Base-by-base conservation (phyloP, 1,140 invertebrate species). In the Bombus affinis region DNA sequence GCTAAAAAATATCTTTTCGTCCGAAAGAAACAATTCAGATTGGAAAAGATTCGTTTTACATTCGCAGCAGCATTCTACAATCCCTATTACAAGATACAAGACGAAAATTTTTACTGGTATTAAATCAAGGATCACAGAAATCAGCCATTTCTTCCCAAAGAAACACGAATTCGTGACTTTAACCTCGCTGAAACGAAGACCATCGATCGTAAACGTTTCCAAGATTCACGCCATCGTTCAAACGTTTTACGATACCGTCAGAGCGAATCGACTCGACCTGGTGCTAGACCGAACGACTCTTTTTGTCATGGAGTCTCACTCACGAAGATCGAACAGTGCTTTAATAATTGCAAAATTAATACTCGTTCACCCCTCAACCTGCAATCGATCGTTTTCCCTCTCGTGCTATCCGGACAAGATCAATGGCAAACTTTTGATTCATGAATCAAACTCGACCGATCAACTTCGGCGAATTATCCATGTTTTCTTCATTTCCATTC, bases 181-280 rank as follows among this genome's bases (percentile, higher is more conserved):
- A 57, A 44, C 66, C 9, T 77, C 35, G 37, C 32, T 18, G n/a
- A 53, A 22, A 35, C 22, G 65, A 53, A 62, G 35, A 70, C n/a
- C n/a, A 59, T 79, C 76, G 82, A 59, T 71, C 82, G 82, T 79
- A 84, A 79, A 79, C 53, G 66, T 62, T 66, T 4, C 22, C 1
- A 22, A 18, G 65, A 42, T 71, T 39, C 22, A 47, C n/a, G 12
- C 47, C 74, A 47, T 79, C 39, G 47, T 68, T 84, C 65, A 57
- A 79, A 44, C 32, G 39, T 78, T 84, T 77, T 68, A n/a, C 66
- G 53, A 59, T 15, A 44, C 15, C 44, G 39, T 75, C 42, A 35
- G 32, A n/a, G 12, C 57, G 42, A 75, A 25, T 25, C n/a, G 47
- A 42, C n/a, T 62, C 37, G 47, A 44, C 47, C 18, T 53, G 18